Evolutionary conservation across 2,888 invertebrate species (phyloP).

Genomic region (Andrena trimmerana): DNA sequence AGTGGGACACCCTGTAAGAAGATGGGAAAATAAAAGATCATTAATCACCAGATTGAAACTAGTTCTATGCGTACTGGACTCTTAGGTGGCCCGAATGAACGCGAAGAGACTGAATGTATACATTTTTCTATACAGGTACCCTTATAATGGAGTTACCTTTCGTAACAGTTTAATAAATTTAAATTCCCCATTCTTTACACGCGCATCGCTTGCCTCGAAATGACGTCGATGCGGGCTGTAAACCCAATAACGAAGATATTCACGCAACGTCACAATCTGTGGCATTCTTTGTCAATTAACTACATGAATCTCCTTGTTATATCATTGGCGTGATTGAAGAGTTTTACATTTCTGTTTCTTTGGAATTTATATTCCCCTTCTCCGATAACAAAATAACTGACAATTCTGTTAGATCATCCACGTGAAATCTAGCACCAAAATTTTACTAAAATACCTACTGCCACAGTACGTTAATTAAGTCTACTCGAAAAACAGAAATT

Average conservation of each 20-base stretch:
- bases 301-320: not conserved
- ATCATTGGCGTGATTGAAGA: not conserved
- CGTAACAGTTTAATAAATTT: slow-evolving; percentile 38
- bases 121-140: slow-evolving; percentile 64
- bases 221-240: slow-evolving; percentile 44
- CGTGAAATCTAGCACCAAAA: too few species aligned
- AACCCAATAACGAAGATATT: slow-evolving; percentile 12
- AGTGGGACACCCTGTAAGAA: too few species aligned
- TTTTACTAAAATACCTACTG: too few species aligned
- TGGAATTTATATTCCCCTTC: not conserved
- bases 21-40: not conserved
- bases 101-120: not conserved
- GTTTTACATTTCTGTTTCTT: not conserved
- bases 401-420: too few species aligned
- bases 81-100: slow-evolving; percentile 1
- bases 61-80: not conserved
- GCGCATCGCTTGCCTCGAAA: not conserved
- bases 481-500: too few species aligned
- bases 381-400: not conserved
- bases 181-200: slow-evolving; percentile 8
- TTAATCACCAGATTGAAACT: not conserved
- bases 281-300: slow-evolving; percentile 1
- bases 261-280: not conserved
- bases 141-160: slow-evolving; percentile 46
- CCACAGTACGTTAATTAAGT: too few species aligned